Conservation (phyloP, 2,797 vertebrate species). For the Nyctibius grandis region DNA sequence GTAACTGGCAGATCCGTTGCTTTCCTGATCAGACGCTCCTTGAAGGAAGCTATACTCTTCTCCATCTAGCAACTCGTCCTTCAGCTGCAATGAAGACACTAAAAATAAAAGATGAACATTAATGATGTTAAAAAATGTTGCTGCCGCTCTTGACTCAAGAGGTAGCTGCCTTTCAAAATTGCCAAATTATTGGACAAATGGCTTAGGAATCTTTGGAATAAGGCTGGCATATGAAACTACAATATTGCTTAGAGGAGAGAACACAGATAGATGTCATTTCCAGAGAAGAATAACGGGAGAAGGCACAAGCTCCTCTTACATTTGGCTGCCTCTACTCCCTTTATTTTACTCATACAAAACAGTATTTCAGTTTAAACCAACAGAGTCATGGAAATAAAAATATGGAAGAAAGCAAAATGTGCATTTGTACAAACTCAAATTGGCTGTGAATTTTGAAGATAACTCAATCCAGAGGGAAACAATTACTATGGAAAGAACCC, state of each 20-base stretch:
- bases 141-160: neutral
- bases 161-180: neutral
- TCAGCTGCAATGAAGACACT: slow-evolving; percentile 90
- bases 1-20: slow-evolving; percentile 95
- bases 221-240: neutral
- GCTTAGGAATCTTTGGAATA: neutral
- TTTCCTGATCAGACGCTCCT: slow-evolving; percentile 95
- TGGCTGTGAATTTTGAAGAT: neutral
- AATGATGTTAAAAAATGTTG: neutral
- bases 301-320: neutral
- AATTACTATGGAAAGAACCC: neutral
- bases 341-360: neutral
- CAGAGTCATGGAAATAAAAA: neutral
- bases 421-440: neutral
- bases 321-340: neutral
- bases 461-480: neutral
- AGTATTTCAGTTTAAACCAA: neutral
- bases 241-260: neutral
- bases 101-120: neutral
- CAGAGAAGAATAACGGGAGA: neutral
- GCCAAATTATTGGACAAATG: neutral
- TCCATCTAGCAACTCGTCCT: slow-evolving; percentile 89
- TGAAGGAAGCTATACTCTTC: slow-evolving; percentile 94
- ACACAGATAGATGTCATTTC: neutral
- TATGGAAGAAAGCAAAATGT: neutral